Evolutionary conservation across 2,888 invertebrate genomes (phyloP), one percentile per base, ranked within the genome.

Genomic region (Xestobium rufovillosum): DNA sequence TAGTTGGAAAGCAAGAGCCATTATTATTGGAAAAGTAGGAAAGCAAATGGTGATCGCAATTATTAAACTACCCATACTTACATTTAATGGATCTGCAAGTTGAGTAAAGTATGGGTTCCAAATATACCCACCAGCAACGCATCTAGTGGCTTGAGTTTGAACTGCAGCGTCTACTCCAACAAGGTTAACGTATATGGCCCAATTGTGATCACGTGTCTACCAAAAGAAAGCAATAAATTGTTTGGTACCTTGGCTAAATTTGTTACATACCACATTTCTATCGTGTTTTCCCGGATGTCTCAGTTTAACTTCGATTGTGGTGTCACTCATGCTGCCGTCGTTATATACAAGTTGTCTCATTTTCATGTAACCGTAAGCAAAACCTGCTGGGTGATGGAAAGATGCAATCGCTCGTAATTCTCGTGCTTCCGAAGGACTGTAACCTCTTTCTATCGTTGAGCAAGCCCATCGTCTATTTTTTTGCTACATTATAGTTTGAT

Each of bases 71-170:
- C 3, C 15, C 26, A 29, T 14, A 55, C 71, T 72, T 65, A 89
- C 89, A 63, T 90, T 89, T 26, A 87, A 70, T 1, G 90, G 90
- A 68, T 89, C 88, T 1, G 90, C 90, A 1, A 91, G 69, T 64
- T 91, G 90, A 1, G 89, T 89, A 56, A 82, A 90, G 67, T 77
- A 85, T 0, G 91, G 91, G 71, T 91, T 91, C 90, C 90, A 91
- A 8, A 83, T 75, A 57, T 89, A 91, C 4, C 92, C 92, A 14
- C 85, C 89, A 2, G 92, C 91, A 4, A 89, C 87, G 61, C 92
- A 92, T 47, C 92, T 73, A 1, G 88, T 86, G 46, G 69, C 69
- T 41, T 82, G 78, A 23, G 83, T 80, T 60, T 80, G 75, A 3
- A 91, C 90, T 0, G 85, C 75, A 1, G 91, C 91, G 68, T 92